Evolutionary conservation across 2,113 vertebrate genomes (phyloP), one percentile per base, ranked within the genome.

Genomic region (Siniperca knerii): DNA sequence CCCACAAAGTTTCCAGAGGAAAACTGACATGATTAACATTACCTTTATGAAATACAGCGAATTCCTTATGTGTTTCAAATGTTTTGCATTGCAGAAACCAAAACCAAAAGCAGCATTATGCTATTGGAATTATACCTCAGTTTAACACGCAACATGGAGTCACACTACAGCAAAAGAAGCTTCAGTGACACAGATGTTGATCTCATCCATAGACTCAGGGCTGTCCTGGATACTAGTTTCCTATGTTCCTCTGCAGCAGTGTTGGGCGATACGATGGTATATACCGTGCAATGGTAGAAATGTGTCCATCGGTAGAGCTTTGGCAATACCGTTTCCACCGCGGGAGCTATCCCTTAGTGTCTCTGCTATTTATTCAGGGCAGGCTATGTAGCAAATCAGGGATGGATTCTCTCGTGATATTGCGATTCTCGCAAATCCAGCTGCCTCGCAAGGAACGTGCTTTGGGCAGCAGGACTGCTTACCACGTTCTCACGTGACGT

Each of bases 1-100:
- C 90, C 84, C 85, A 68, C 81, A 66, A 65, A 70, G 64, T 87
- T 89, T 82, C 71, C 74, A 25, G 40, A 81, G 74, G 65, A 75
- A 74, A 73, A 73, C 60, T 15, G 35, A 77, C 40, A 54, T 57
- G 72, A 84, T 80, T 92, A 79, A 62, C 74, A 50, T 72, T 57
- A 74, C 76, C 44, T 73, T 82, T 23, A 65, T 75, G 74, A 77
- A 84, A 73, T 58, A 33, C 60, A 57, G 12, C 18, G 21, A 62
- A 18, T 68, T 46, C 2, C 16, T 75, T 72, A n/a, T 37, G 18
- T 25, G 8, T 73, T 64, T 54, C 21, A 21, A 13, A 48, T 25
- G 46, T 50, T 77, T 62, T 64, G 62, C 46, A 33, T 40, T 46
- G 75, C 55, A 57, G 71, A 15, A 44, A 29, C 29, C 29, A 29